Evolutionary conservation across 2,888 invertebrate species (phyloP).

Genomic region (Caenorhabditis imperialis): DNA sequence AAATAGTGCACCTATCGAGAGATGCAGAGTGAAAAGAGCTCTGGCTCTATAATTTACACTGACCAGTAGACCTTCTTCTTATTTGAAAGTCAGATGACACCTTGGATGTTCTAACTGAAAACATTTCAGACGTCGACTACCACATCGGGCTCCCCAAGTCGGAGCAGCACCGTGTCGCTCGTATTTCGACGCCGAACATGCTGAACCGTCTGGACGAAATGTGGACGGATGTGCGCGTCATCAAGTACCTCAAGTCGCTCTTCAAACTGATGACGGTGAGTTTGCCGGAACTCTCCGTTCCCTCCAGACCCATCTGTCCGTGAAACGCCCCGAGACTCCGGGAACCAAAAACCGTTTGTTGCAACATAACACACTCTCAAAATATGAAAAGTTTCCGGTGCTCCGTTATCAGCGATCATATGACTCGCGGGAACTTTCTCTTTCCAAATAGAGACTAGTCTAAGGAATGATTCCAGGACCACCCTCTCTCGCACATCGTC

Average conservation of each 20-base stretch:
- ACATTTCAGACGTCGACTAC: slow-evolving; percentile 76
- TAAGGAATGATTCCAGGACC: slow-evolving; percentile 50
- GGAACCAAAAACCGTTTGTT: slow-evolving; percentile 41
- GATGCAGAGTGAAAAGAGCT: too few relatives aligned
- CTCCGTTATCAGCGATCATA: slow-evolving; percentile 45
- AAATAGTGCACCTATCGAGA: too few relatives aligned
- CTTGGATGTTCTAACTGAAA: too few relatives aligned
- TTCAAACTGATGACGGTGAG: slow-evolving; percentile 56
- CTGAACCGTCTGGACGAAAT: slow-evolving; percentile 58
- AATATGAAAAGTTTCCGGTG: too few relatives aligned
- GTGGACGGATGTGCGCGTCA: slow-evolving; percentile 53
- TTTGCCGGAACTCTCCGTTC: slow-evolving; percentile 7
- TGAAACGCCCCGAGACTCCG: slow-evolving; percentile 34
- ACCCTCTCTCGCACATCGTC: slow-evolving; percentile 57
- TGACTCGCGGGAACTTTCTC: slow-evolving; percentile 24
- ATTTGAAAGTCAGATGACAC: too few relatives aligned
- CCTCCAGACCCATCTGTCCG: slow-evolving; percentile 6
- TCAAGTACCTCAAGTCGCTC: slow-evolving; percentile 54
- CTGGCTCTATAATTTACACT: too few relatives aligned
- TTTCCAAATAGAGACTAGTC: slow-evolving; percentile 5
- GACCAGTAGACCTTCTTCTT: too few relatives aligned
- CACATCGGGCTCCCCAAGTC: slow-evolving; percentile 74
- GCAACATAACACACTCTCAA: too few relatives aligned
- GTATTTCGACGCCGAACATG: slow-evolving; percentile 53
- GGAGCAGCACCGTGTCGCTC: slow-evolving; percentile 63